A percentile compares a stretch with the other conserved stretches of the same genome.
Conservation (phyloP, 2,113 vertebrate species). For the Cheilinus undulatus region DNA sequence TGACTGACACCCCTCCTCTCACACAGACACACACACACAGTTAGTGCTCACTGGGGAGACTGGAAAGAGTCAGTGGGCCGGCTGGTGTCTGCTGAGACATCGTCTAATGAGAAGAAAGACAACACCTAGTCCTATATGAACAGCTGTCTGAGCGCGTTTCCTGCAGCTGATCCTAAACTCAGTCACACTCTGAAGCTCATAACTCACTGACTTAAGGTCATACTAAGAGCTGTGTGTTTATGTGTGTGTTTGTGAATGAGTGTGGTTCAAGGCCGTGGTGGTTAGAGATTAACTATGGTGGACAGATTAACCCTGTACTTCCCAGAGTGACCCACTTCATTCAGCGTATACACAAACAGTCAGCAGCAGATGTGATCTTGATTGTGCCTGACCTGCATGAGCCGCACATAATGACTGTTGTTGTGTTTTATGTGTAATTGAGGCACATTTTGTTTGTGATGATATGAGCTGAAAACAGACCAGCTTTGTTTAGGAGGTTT, state of each 20-base stretch:
- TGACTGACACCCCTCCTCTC: conserved; percentile 8
- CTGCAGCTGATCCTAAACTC: conserved; percentile 8
- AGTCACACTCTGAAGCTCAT: not conserved
- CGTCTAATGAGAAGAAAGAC: conserved; percentile 62
- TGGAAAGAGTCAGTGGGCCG: conserved; percentile 19
- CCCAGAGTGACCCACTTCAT: conserved; percentile 63
- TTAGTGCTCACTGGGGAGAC: conserved; percentile 38
- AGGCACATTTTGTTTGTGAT: not conserved
- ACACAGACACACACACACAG: not conserved
- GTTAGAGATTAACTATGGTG: conserved; percentile 66
- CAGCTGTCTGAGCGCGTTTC: conserved; percentile 17
- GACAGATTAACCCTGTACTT: conserved; percentile 63
- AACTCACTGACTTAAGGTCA: conserved; percentile 10
- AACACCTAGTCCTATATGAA: conserved; percentile 34
- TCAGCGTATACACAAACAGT: not conserved
- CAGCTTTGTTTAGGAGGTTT: not conserved
- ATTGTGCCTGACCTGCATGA: conserved; percentile 15
- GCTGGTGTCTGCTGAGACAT: conserved; percentile 53
- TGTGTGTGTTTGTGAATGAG: not conserved
- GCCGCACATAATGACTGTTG: not conserved
- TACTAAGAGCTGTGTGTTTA: conserved; percentile 7
- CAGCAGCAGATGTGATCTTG: conserved; percentile 25
- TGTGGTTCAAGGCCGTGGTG: conserved; percentile 16
- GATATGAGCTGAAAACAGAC: too few species aligned
- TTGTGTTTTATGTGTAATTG: too few species aligned